A percentile compares a stretch with the other conserved stretches of the same genome.
These are phyloP conservation scores for Leucophenga varia DNA, from an alignment of 1,140 invertebrate genomes.

Conservation along the genomic window DNA sequence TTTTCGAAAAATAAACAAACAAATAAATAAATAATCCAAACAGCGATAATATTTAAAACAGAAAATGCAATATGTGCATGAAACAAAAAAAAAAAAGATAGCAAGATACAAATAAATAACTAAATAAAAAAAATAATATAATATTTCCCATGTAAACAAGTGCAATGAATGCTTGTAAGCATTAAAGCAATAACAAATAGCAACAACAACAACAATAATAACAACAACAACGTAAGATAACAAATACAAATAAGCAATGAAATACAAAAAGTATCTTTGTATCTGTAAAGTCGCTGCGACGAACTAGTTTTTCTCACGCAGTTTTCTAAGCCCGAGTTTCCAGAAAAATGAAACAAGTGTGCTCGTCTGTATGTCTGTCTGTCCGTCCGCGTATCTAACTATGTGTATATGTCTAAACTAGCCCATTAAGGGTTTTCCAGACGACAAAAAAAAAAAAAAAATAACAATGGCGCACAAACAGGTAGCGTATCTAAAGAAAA, in stretches of 20 bases:
- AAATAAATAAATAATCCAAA: no score
- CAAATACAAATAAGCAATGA: no score
- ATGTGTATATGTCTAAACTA: no score
- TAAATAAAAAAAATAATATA: no score
- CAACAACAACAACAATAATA: slow-evolving; percentile 5
- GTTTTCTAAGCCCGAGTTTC: no score
- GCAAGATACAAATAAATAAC: no score
- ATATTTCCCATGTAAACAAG: slow-evolving; percentile 49
- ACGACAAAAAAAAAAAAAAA: slow-evolving; percentile 4
- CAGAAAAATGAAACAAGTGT: slow-evolving; percentile 4
- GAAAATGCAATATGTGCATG: no score
- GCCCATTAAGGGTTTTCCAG: slow-evolving; percentile 39
- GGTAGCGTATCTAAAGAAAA: no score
- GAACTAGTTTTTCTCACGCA: slow-evolving; percentile 47
- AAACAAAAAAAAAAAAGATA: slow-evolving; percentile 12
- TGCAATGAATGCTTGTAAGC: slow-evolving; percentile 31
- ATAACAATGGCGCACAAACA: no score
- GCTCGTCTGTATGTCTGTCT: not conserved
- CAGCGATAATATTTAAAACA: not conserved
- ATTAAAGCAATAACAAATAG: slow-evolving; percentile 22
- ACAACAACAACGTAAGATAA: slow-evolving; percentile 18
- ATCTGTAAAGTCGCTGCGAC: slow-evolving; percentile 22
- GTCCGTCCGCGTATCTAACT: no score
- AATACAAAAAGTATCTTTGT: no score
- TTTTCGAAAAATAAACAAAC: no score